A percentile compares a stretch with the other conserved stretches of the same genome.
phyloP scores from a whole-genome alignment of 35 echinoderm and acorn worm species.

The Heliocidaris erythrogramma region DNA sequence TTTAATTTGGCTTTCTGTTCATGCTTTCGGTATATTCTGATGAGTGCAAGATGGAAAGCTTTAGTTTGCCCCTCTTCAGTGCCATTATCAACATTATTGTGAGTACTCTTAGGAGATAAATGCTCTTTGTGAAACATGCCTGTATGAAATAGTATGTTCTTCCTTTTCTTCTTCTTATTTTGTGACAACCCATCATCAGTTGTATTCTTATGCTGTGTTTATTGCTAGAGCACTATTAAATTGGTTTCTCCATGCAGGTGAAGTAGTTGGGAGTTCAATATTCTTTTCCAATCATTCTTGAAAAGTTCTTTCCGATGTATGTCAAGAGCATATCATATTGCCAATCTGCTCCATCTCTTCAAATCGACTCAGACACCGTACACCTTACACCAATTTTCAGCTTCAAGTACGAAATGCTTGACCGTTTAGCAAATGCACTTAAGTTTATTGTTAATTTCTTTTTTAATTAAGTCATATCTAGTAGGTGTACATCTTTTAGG shows the following conservation, averaged over 20 bases:
- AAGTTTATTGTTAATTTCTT: neutral
- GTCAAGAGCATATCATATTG: neutral
- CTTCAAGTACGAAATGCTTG: neutral
- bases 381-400: neutral
- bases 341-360: neutral
- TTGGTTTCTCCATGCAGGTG: neutral
- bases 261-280: neutral
- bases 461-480: slow-evolving; percentile 14
- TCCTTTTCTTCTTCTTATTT: neutral
- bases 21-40: no score
- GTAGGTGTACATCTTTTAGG: neutral
- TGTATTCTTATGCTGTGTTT: neutral
- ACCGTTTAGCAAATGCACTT: neutral
- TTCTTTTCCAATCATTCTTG: slow-evolving; percentile 18
- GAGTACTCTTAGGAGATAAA: no score
- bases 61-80: no score
- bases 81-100: no score
- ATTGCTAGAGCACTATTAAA: neutral
- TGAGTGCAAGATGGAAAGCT: no score
- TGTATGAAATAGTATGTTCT: neutral
- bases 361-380: neutral
- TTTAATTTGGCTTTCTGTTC: no score
- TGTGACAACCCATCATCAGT: neutral
- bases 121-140: neutral
- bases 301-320: neutral